phyloP scores from a whole-genome alignment of 2,888 invertebrate genomes.

The Eristalinus aeneus region DNA sequence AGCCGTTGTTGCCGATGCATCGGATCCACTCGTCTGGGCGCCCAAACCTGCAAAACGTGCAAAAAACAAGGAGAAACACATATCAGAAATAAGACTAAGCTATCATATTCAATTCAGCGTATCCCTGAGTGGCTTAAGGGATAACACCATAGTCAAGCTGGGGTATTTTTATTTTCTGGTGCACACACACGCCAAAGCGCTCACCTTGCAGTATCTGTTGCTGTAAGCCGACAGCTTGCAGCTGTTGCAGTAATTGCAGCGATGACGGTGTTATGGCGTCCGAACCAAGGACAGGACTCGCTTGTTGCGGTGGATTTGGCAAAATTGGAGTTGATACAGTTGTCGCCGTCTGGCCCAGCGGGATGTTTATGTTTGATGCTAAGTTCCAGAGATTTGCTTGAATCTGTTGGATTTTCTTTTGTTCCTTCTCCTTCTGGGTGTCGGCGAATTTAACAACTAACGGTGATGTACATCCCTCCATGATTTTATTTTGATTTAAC shows the following conservation, averaged over 20 bases:
- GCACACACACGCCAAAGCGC: neutral
- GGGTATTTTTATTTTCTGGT: neutral
- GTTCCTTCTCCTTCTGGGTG: conserved; percentile 99
- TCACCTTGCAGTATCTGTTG: conserved; percentile 85
- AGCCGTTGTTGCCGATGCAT: conserved; percentile 75
- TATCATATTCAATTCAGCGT: conserved; percentile 42
- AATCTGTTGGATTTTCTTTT: conserved; percentile 96
- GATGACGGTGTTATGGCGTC: conserved; percentile 84
- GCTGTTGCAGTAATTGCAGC: conserved; percentile 85
- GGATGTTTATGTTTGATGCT: conserved; percentile 82
- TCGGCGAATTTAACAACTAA: conserved; percentile 99
- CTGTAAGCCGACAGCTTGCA: conserved; percentile 85
- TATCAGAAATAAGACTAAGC: neutral
- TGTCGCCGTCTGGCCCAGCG: conserved; percentile 82
- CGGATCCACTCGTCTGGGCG: conserved; percentile 77
- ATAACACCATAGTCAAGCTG: conserved; percentile 28
- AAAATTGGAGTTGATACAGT: conserved; percentile 81
- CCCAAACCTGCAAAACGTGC: conserved; percentile 74
- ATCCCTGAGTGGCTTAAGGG: conserved; percentile 45
- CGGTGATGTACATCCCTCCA: conserved; percentile 99
- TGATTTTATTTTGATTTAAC: conserved; percentile 98
- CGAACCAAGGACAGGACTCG: conserved; percentile 80
- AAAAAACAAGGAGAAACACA: conserved; percentile 4
- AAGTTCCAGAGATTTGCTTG: conserved; percentile 96
- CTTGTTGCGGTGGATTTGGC: conserved; percentile 80